Percentiles rank a stretch among this genome's conserved stretches.
These are phyloP conservation scores for Kryptopterus vitreolus DNA, from an alignment of 2,797 vertebrate genomes.

Conservation along the genomic window DNA sequence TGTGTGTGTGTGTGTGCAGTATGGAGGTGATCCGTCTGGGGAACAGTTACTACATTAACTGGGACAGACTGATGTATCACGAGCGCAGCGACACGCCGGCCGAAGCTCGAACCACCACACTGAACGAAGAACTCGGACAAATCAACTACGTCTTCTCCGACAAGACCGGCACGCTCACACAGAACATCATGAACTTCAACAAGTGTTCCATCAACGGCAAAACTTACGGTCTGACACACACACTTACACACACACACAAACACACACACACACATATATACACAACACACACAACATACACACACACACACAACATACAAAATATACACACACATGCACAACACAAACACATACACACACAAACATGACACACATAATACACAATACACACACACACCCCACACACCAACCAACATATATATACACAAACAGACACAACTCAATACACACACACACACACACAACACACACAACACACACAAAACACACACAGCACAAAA, in stretches of 20 bases:
- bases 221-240: conserved; percentile 70
- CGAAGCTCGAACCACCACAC: conserved; percentile 80
- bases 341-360: too few species aligned
- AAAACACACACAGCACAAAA: too few species aligned
- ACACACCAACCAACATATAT: too few species aligned
- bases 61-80: conserved; percentile 85
- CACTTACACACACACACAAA: conserved; percentile 16
- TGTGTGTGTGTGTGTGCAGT: conserved; percentile 59
- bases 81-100: conserved; percentile 68
- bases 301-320: too few species aligned
- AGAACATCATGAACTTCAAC: conserved; percentile 86
- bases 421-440: conserved; percentile 16
- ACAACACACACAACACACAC: not conserved
- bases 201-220: conserved; percentile 82
- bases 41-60: conserved; percentile 85
- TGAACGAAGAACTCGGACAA: conserved; percentile 85
- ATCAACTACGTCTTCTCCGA: conserved; percentile 86
- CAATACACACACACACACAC: not conserved
- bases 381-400: too few species aligned
- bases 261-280: conserved; percentile 26
- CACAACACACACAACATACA: too few species aligned
- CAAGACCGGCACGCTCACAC: conserved; percentile 86
- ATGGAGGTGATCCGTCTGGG: conserved; percentile 86
- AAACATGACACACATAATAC: too few species aligned
- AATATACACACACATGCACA: too few species aligned